Evolutionary conservation across 2,888 invertebrate species (phyloP), one percentile per base, ranked within the genome.

Genomic region (Empis livida): DNA sequence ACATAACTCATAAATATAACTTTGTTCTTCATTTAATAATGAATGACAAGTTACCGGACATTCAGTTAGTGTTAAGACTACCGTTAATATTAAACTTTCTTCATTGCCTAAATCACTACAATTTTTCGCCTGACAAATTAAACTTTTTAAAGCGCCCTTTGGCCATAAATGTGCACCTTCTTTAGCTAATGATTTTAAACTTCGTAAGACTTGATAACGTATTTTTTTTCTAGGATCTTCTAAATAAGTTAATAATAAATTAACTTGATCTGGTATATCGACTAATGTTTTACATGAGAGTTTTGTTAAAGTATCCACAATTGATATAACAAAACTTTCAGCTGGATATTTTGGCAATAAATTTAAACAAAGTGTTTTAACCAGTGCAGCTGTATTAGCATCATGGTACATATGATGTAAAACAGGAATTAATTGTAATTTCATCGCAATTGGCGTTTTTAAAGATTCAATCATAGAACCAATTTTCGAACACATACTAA

Each of bases 381-480:
- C 86, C 77, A 86, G 65, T 3, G 73, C 70, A 1, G 76, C 74
- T 2, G 76, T 76, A 52, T 71, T 73, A 9, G 76, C 75, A 52
- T 77, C 90, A 59, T 94, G 94, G 68, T 94, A 91, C 80, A 95
- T 95, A 60, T 94, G 88, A 55, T 91, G 83, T 47, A 96, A 72
- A 41, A 95, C 89, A 1, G 92, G 85, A 47, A 96, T 90, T 8
- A 96, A 75, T 59, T 89, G 84, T 20, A 94, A 73, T 65, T 96
- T 90, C 73, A 93, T 84, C 48, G 91, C 88, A 5, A 92, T 86
- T 0, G 94, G 92, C 0, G 94, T 93, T 46, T 90, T 86, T 58
- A 93, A 80, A 38, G 91, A 88, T 61, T 89, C 85, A 55, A 96
- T 92, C 93, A 95, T 95, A 56, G 91, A 87, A 0, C 92, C 88